Conservation (phyloP, 1,140 invertebrate genomes). For the Papilio polytes region DNA sequence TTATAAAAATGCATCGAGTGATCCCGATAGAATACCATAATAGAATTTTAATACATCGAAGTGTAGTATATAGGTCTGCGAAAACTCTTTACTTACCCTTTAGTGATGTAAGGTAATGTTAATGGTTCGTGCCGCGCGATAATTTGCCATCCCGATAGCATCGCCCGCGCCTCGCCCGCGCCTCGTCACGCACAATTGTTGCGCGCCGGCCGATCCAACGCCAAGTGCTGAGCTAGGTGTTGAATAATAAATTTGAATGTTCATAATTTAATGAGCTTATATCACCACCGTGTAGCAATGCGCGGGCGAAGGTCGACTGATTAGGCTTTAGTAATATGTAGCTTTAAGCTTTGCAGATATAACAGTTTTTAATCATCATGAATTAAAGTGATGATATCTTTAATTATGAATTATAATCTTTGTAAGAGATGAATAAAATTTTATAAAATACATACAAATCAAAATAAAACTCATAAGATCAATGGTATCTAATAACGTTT, state of each 20-base stretch:
- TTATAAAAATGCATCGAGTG: not conserved
- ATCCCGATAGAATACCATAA: not conserved
- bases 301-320: not conserved
- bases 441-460: not conserved
- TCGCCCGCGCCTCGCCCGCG: conserved; percentile 1
- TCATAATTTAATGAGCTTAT: not conserved
- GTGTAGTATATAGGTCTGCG: not conserved
- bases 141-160: conserved; percentile 20
- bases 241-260: conserved; percentile 20
- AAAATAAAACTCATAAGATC: not conserved
- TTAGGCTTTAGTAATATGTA: not conserved
- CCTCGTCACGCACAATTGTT: conserved; percentile 23
- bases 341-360: too few species aligned
- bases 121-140: not conserved
- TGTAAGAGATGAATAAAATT: not conserved
- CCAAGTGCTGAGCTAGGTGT: conserved; percentile 9
- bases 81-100: not conserved
- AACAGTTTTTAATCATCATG: too few species aligned
- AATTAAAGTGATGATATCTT: too few species aligned
- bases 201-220: not conserved
- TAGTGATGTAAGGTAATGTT: conserved; percentile 4
- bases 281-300: not conserved
- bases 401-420: not conserved
- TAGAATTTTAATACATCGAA: not conserved
- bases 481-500: not conserved